Evolutionary conservation across 2,113 vertebrate species (phyloP), one percentile per base, ranked within the genome.

Genomic region (Mormyrus iriodes): DNA sequence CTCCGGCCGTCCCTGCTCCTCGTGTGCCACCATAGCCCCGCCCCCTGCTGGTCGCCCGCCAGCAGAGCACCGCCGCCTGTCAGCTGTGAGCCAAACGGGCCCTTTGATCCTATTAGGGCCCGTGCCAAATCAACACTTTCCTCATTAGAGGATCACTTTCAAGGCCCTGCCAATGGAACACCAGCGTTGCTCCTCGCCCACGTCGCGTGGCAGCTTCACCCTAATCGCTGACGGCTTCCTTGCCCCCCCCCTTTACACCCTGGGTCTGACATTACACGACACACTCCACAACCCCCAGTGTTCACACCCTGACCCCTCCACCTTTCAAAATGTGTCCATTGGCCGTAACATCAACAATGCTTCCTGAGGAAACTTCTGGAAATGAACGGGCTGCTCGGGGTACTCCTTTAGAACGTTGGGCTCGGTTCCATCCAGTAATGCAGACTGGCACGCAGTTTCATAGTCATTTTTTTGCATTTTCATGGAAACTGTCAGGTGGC

Each of bases 101-200:
- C 93, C 94, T 95, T 95, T 96, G 95, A 96, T 96, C 94, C 95
- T 96, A 95, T 96, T 95, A 96, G 95, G 94, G 94, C 92, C 91
- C 31, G 92, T 92, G 94, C 96, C 96, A 96, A 95, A 96, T 96
- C 95, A 95, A 95, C 95, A 96, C 95, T 95, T 94, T 95, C 92
- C 94, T 96, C 95, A 96, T 96, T 96, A 96, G 93, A 93, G 93
- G 91, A 90, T 90, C 82, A 91, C 48, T 52, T 86, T 53, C 46
- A 86, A 52, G 46, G 93, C 91, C 92, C 91, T 84, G 93, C 94
- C 95, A 95, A 92, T 94, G 35, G 48, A 52, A 86, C 46, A 49
- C 94, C 94, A 94, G 92, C 35, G 44, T 13, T 0, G 39, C 39
- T 42, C 55, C 39, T 55, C 24, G 42, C 42, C 87, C 55, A 31